Conservation (phyloP, 2,888 invertebrate genomes). For the Metallyticus violacea region DNA sequence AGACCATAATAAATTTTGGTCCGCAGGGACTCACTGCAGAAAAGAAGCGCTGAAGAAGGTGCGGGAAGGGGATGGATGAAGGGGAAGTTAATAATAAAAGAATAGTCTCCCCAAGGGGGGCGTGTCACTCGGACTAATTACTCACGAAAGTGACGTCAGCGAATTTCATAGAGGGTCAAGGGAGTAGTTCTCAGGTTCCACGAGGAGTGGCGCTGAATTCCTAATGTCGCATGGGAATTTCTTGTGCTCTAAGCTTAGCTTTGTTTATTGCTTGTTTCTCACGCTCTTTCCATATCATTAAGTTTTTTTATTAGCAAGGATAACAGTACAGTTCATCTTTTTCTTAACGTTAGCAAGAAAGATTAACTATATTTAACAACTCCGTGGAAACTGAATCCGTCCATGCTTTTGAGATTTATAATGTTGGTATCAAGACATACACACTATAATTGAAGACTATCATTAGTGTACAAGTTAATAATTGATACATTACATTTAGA, state of each 20-base stretch:
- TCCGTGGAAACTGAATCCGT: background rate
- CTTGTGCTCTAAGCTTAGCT: background rate
- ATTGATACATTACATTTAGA: no score
- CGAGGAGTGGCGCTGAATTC: background rate
- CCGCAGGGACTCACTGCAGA: constrained; percentile 27
- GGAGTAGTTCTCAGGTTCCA: background rate
- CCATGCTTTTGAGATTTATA: background rate
- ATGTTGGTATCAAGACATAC: no score
- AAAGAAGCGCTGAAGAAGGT: constrained; percentile 2
- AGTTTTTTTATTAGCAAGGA: background rate
- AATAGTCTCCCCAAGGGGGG: constrained; percentile 30
- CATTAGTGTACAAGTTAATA: no score
- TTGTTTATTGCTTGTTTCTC: background rate
- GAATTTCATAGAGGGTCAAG: constrained; percentile 11
- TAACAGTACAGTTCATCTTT: background rate
- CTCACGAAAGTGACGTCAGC: constrained; percentile 31
- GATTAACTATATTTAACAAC: no score
- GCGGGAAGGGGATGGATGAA: background rate
- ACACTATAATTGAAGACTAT: no score
- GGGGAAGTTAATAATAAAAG: constrained; percentile 30
- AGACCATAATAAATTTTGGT: constrained; percentile 31
- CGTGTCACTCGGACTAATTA: constrained; percentile 32
- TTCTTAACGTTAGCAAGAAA: background rate
- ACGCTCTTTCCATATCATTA: background rate
- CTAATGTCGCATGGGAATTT: background rate